A percentile compares a stretch with the other conserved stretches of the same genome.
phyloP scores from a whole-genome alignment of 1,140 invertebrate species.

The Campodea augens region DNA sequence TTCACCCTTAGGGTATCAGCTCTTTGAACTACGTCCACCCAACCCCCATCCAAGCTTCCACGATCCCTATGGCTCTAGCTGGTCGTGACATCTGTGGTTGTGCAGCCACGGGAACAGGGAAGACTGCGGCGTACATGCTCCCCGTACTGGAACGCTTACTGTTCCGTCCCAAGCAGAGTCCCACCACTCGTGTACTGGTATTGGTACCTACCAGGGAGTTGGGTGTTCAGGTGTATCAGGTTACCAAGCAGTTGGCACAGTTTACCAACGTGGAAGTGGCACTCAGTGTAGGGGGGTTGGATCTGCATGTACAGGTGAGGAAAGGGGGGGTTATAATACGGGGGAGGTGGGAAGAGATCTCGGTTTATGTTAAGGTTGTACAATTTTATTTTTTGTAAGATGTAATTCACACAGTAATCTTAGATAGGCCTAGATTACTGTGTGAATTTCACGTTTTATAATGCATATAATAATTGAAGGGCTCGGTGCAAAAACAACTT shows the following conservation, averaged over 20 bases:
- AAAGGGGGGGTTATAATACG: too few relatives aligned
- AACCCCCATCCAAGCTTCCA: conserved; percentile 88
- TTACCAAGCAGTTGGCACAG: conserved; percentile 75
- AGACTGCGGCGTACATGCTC: conserved; percentile 96
- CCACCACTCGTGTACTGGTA: conserved; percentile 69
- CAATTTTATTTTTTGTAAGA: too few relatives aligned
- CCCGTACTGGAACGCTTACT: conserved; percentile 86
- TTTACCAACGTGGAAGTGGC: conserved; percentile 66
- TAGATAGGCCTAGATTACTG: too few relatives aligned
- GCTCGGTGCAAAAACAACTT: too few relatives aligned
- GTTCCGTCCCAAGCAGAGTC: conserved; percentile 42
- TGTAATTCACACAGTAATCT: too few relatives aligned
- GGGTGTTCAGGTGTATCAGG: conserved; percentile 86
- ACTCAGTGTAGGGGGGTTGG: conserved; percentile 76
- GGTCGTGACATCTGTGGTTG: conserved; percentile 87
- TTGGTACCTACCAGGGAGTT: conserved; percentile 92
- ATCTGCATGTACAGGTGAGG: conserved; percentile 85
- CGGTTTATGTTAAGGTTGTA: too few relatives aligned
- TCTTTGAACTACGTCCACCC: conserved; percentile 76
- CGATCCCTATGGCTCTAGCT: conserved; percentile 79
- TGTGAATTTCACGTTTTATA: too few relatives aligned
- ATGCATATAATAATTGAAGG: too few relatives aligned
- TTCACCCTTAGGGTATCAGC: conserved; percentile 66
- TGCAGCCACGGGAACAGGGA: conserved; percentile 94
- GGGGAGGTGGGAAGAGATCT: too few relatives aligned